These are phyloP conservation scores for Lates calcarifer DNA, from an alignment of 2,113 vertebrate genomes.

Conservation along the genomic window DNA sequence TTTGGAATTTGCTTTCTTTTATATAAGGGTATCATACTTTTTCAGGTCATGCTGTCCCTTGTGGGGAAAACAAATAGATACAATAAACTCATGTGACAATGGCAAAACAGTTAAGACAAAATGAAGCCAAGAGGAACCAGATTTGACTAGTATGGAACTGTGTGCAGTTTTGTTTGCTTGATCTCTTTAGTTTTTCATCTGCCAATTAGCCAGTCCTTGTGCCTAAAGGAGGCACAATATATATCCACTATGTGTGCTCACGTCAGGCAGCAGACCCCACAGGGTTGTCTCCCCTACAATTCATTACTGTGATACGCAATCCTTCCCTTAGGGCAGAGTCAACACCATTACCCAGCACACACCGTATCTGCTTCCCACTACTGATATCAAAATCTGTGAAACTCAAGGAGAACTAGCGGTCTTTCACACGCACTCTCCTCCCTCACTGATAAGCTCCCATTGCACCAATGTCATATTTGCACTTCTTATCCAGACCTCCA, in stretches of 20 bases:
- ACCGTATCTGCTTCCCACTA: constrained; percentile 35
- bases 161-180: constrained; percentile 7
- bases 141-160: not conserved
- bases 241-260: constrained; percentile 55
- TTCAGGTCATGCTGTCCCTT: constrained; percentile 41
- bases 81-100: constrained; percentile 26
- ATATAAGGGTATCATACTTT: constrained; percentile 31
- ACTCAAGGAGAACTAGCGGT: constrained; percentile 54
- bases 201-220: constrained; percentile 53
- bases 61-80: constrained; percentile 40
- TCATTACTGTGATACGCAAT: constrained; percentile 66
- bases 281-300: constrained; percentile 53
- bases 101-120: constrained; percentile 30
- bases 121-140: constrained; percentile 38
- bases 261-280: constrained; percentile 39
- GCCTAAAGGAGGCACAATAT: constrained; percentile 60
- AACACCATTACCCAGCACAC: constrained; percentile 48
- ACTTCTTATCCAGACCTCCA: constrained; percentile 15
- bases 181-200: constrained; percentile 42
- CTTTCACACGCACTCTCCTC: constrained; percentile 29
- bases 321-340: constrained; percentile 53
- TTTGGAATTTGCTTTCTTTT: constrained; percentile 33
- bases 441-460: constrained; percentile 44
- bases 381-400: constrained; percentile 66
- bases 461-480: constrained; percentile 28